Percentiles rank a stretch among this genome's conserved stretches.
Conservation (phyloP, 2,888 invertebrate genomes). For the Horisme vitalbata region DNA sequence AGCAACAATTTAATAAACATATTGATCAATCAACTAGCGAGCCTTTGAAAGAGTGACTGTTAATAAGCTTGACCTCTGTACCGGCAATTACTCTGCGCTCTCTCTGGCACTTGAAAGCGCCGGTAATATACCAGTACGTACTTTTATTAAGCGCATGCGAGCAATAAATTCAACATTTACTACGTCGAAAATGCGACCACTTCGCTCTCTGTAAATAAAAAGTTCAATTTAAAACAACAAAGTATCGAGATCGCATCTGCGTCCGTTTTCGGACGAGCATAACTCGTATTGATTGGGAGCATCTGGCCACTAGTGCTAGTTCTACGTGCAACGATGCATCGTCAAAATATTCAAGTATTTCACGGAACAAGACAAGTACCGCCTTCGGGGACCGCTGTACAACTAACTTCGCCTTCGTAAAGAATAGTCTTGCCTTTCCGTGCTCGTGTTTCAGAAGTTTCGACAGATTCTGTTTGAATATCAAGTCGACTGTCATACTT, state of each 20-base stretch:
- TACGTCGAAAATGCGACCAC: conserved; percentile 61
- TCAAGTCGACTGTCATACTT: conserved; percentile 41
- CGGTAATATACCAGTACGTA: conserved; percentile 48
- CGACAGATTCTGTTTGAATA: conserved; percentile 58
- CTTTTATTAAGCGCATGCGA: conserved; percentile 65
- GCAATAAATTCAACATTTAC: conserved; percentile 69
- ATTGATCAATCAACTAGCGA: neutral
- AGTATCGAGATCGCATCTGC: conserved; percentile 65
- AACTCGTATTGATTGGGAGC: conserved; percentile 55
- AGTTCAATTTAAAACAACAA: conserved; percentile 65
- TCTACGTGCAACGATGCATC: conserved; percentile 43
- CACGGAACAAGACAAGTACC: conserved; percentile 40
- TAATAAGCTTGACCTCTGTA: conserved; percentile 7
- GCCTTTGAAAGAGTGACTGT: conserved; percentile 2
- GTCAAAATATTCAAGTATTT: conserved; percentile 42
- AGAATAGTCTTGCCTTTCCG: conserved; percentile 51
- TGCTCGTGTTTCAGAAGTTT: conserved; percentile 42
- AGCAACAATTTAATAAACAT: neutral
- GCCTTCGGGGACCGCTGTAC: conserved; percentile 39
- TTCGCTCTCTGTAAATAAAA: conserved; percentile 68
- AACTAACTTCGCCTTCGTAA: conserved; percentile 40
- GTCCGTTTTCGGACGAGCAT: conserved; percentile 52
- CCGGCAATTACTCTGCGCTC: conserved; percentile 7
- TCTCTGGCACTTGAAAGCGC: conserved; percentile 42
- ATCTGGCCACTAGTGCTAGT: conserved; percentile 50